phyloP scores from a whole-genome alignment of 2,113 vertebrate genomes.

The Callocephalon fimbriatum region DNA sequence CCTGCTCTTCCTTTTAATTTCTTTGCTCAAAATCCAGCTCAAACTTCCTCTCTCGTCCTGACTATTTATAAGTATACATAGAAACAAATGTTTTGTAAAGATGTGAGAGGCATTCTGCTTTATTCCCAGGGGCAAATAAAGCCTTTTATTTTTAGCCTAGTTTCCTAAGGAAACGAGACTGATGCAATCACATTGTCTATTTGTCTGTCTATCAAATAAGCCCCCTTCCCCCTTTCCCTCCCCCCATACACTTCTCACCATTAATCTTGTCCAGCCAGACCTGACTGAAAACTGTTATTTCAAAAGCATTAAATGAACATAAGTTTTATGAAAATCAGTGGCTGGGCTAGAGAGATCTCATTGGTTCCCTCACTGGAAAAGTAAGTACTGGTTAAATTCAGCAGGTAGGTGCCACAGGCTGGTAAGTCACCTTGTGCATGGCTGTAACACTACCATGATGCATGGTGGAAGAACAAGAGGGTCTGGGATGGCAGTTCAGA shows the following conservation, averaged over 20 bases:
- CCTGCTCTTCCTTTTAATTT: constrained; percentile 43
- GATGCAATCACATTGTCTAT: constrained; percentile 71
- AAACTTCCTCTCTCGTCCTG: constrained; percentile 59
- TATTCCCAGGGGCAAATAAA: constrained; percentile 55
- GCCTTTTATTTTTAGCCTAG: constrained; percentile 64
- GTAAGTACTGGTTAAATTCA: neutral
- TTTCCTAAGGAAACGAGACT: constrained; percentile 69
- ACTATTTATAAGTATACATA: constrained; percentile 59
- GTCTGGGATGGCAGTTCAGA: neutral
- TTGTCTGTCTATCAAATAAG: constrained; percentile 40
- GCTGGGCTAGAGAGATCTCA: neutral
- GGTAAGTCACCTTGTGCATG: neutral
- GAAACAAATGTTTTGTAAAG: constrained; percentile 61
- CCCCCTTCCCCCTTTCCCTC: neutral
- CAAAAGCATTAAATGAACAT: neutral
- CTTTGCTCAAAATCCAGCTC: constrained; percentile 36
- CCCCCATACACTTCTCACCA: neutral
- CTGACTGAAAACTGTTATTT: neutral
- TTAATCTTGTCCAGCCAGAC: neutral
- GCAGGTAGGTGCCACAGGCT: neutral
- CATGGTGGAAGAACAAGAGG: neutral
- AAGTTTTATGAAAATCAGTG: neutral
- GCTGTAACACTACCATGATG: neutral
- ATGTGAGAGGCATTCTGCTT: constrained; percentile 65
- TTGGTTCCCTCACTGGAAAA: neutral